Conservation (phyloP, 2,888 invertebrate species). For the Pachymerium ferrugineum region DNA sequence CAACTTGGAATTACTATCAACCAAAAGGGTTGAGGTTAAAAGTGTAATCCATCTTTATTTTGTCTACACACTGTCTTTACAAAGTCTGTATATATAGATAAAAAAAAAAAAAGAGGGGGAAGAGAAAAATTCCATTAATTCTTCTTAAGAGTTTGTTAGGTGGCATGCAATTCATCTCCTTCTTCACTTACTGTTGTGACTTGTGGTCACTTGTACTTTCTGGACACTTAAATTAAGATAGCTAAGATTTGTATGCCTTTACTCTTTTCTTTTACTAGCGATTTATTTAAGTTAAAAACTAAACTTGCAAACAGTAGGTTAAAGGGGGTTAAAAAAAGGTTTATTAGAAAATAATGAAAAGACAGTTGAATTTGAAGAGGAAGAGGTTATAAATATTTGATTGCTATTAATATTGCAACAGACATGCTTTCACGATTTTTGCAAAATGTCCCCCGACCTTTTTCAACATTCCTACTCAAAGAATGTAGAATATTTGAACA, state of each 20-base stretch:
- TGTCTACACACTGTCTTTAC: not conserved
- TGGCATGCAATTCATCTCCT: not conserved
- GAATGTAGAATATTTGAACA: not conserved
- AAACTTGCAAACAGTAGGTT: not conserved
- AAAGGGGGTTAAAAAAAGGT: no score
- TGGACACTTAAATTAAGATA: not conserved
- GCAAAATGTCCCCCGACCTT: not conserved
- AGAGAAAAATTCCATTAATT: not conserved
- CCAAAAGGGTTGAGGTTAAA: not conserved
- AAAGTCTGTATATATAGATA: not conserved
- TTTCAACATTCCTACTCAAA: not conserved
- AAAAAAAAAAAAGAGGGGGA: not conserved
- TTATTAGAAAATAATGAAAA: no score
- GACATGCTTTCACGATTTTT: not conserved
- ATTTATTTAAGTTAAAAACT: not conserved
- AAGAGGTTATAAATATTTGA: not conserved
- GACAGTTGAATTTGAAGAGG: not conserved
- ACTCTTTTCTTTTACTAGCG: not conserved
- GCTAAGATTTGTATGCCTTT: not conserved
- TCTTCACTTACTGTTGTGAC: not conserved
- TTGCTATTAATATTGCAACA: not conserved
- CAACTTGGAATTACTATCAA: no score
- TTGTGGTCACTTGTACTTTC: not conserved
- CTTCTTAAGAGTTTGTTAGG: not conserved
- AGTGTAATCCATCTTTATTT: constrained; percentile 14